Evolutionary conservation across 2,888 invertebrate species (phyloP).

Genomic region (Lepidochitona cinerea): DNA sequence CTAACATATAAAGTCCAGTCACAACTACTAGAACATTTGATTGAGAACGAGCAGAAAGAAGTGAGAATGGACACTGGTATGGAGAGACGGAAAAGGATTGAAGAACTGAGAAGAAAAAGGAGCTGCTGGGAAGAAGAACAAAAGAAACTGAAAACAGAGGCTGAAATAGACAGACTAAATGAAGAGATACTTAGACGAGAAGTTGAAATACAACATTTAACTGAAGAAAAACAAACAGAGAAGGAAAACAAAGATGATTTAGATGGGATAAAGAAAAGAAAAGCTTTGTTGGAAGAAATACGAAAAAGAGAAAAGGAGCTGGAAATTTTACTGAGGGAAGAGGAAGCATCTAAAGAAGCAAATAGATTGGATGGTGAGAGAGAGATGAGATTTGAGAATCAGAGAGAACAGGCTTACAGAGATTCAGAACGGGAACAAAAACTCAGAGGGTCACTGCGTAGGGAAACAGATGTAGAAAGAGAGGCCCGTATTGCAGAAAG

Average conservation of each 20-base stretch:
- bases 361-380: neutral
- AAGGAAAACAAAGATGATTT: neutral
- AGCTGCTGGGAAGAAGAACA: neutral
- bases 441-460: constrained; percentile 19
- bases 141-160: neutral
- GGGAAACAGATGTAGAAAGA: no score
- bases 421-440: constrained; percentile 38
- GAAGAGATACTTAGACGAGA: neutral
- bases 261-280: constrained; percentile 11
- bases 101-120: neutral
- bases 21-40: constrained; percentile 42
- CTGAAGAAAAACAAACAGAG: neutral
- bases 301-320: neutral
- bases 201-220: neutral
- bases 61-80: neutral
- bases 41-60: constrained; percentile 24
- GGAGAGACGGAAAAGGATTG: neutral
- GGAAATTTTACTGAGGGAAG: neutral
- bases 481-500: neutral
- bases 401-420: constrained; percentile 16
- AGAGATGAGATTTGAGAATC: neutral
- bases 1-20: constrained; percentile 58
- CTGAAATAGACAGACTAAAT: neutral
- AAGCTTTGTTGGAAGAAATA: constrained; percentile 39
- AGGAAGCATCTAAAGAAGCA: neutral